These are phyloP conservation scores for Orchesella cincta DNA, from an alignment of 1,140 invertebrate genomes.

Conservation along the genomic window DNA sequence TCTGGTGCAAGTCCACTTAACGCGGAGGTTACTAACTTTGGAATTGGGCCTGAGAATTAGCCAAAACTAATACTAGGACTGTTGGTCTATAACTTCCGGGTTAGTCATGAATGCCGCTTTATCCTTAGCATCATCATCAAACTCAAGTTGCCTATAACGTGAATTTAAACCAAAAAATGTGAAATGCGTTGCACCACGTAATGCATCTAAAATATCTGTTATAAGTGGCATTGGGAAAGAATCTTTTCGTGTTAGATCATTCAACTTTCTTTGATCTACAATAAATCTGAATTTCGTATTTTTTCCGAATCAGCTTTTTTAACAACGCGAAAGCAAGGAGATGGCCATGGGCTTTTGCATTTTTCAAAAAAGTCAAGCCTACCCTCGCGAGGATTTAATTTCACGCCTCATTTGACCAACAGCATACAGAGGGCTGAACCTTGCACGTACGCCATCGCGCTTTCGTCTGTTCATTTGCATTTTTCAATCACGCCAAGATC, in stretches of 20 bases:
- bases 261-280: background rate
- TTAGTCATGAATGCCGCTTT: conserved; percentile 53
- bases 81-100: conserved; percentile 48
- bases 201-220: conserved; percentile 56
- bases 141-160: conserved; percentile 37
- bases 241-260: conserved; percentile 40
- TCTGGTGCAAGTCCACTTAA: conserved; percentile 2
- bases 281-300: background rate
- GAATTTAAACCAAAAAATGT: conserved; percentile 54
- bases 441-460: too few relatives aligned
- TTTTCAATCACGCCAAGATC: conserved; percentile 35
- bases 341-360: conserved; percentile 51
- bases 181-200: conserved; percentile 52
- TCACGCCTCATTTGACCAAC: too few relatives aligned
- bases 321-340: conserved; percentile 34
- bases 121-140: conserved; percentile 38
- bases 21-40: conserved; percentile 34
- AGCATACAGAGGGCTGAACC: too few relatives aligned
- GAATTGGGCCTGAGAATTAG: conserved; percentile 47
- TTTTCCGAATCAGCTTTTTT: background rate
- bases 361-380: too few relatives aligned
- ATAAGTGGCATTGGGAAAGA: conserved; percentile 57
- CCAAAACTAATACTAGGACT: conserved; percentile 51
- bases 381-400: too few relatives aligned
- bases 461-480: too few relatives aligned